Evolutionary conservation across 2,113 vertebrate genomes (phyloP).

Genomic region (Aegypius monachus): DNA sequence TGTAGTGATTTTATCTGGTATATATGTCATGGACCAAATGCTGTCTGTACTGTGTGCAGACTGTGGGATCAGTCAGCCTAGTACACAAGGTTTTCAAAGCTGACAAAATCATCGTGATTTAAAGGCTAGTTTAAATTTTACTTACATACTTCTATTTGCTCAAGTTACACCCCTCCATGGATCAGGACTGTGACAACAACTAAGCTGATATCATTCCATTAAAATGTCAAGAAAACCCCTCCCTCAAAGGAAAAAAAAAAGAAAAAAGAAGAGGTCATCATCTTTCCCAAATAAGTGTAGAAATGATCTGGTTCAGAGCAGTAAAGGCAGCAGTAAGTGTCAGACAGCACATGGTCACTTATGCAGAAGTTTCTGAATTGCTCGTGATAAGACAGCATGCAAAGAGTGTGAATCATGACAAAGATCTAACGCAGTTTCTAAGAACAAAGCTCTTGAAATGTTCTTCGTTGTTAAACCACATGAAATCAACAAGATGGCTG

Average conservation of each 20-base stretch:
- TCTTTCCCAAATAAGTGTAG: background rate
- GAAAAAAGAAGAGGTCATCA: background rate
- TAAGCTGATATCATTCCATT: background rate
- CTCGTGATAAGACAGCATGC: background rate
- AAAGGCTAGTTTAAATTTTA: conserved; percentile 4
- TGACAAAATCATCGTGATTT: conserved; percentile 7
- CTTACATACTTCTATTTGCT: conserved; percentile 10
- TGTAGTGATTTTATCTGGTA: background rate
- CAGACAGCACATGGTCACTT: background rate
- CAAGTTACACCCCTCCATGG: background rate
- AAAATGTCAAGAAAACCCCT: background rate
- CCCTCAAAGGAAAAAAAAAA: background rate
- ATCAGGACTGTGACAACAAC: background rate
- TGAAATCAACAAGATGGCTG: background rate
- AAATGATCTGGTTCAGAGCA: background rate
- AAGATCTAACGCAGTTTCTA: background rate
- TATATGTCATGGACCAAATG: background rate
- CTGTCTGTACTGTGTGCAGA: background rate
- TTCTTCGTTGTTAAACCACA: background rate
- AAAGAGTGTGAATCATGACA: background rate
- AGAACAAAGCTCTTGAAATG: background rate
- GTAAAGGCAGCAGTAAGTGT: background rate
- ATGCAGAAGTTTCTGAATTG: background rate
- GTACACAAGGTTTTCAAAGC: background rate
- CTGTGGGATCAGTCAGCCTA: background rate